Conservation (phyloP, 2,888 invertebrate species). For the Xylota segnis region DNA sequence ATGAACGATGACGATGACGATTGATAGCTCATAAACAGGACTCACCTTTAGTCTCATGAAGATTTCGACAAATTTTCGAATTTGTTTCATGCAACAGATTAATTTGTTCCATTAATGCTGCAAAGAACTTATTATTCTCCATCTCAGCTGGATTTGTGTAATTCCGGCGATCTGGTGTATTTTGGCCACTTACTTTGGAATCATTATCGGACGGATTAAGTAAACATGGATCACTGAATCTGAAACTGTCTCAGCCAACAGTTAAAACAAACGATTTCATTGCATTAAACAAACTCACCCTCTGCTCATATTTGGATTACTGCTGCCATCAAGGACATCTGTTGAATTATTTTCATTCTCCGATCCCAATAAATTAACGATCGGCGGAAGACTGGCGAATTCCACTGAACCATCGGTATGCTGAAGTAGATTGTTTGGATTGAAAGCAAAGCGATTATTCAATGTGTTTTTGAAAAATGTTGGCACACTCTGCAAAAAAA, state of each 20-base stretch:
- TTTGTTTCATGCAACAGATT: constrained; percentile 89
- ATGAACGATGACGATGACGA: constrained; percentile 3
- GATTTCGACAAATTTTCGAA: constrained; percentile 90
- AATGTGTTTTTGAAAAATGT: constrained; percentile 80
- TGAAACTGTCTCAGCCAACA: constrained; percentile 80
- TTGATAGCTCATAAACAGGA: constrained; percentile 10
- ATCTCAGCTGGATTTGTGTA: constrained; percentile 79
- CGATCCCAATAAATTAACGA: constrained; percentile 85
- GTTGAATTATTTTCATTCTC: constrained; percentile 83
- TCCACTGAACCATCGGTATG: constrained; percentile 84
- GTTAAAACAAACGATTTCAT: constrained; percentile 40
- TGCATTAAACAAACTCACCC: constrained; percentile 79
- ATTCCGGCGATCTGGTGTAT: constrained; percentile 82
- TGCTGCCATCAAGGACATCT: constrained; percentile 83
- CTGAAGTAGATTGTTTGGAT: constrained; percentile 78
- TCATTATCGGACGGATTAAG: constrained; percentile 84
- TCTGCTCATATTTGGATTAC: constrained; percentile 83
- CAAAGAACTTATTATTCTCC: constrained; percentile 83
- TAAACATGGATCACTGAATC: constrained; percentile 84
- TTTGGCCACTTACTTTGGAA: constrained; percentile 83
- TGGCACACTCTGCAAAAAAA: constrained; percentile 78
- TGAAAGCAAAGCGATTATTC: constrained; percentile 81
- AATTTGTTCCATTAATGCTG: constrained; percentile 90
- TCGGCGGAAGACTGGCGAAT: constrained; percentile 90
- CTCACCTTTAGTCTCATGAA: constrained; percentile 90